phyloP scores from a whole-genome alignment of 2,888 invertebrate species.

The Eupithecia exiguata region DNA sequence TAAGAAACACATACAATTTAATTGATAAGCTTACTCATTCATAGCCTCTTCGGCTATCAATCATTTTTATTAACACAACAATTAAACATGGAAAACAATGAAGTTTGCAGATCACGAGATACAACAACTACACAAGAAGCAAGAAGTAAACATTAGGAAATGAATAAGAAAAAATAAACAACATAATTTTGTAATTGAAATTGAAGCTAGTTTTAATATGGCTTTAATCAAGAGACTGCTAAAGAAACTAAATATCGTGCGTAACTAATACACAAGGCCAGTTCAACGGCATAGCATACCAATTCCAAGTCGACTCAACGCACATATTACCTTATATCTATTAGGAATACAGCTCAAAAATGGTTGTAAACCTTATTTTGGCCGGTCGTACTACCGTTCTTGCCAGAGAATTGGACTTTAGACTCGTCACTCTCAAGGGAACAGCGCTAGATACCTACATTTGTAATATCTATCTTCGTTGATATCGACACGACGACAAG shows the following conservation, averaged over 20 bases:
- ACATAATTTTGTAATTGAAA: not conserved
- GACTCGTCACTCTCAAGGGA: slow-evolving; percentile 25
- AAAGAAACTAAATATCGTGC: slow-evolving; percentile 5
- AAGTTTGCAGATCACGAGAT: not conserved
- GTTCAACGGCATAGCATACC: slow-evolving; percentile 6
- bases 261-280: slow-evolving; percentile 3
- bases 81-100: not conserved
- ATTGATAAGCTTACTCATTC: not conserved
- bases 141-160: not conserved
- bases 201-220: not conserved
- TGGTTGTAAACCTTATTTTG: slow-evolving; percentile 15
- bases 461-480: not conserved
- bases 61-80: not conserved
- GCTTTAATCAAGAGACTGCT: not conserved
- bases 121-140: not conserved
- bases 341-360: slow-evolving; percentile 24
- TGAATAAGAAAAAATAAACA: not conserved
- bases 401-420: slow-evolving; percentile 38
- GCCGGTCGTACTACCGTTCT: slow-evolving; percentile 16
- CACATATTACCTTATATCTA: slow-evolving; percentile 16
- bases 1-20: not conserved
- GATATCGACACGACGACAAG: not conserved
- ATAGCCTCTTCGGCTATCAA: not conserved
- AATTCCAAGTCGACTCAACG: not conserved
- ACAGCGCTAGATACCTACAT: not conserved